Conservation (phyloP, 1,140 invertebrate genomes). For the Bradynema listronoti region DNA sequence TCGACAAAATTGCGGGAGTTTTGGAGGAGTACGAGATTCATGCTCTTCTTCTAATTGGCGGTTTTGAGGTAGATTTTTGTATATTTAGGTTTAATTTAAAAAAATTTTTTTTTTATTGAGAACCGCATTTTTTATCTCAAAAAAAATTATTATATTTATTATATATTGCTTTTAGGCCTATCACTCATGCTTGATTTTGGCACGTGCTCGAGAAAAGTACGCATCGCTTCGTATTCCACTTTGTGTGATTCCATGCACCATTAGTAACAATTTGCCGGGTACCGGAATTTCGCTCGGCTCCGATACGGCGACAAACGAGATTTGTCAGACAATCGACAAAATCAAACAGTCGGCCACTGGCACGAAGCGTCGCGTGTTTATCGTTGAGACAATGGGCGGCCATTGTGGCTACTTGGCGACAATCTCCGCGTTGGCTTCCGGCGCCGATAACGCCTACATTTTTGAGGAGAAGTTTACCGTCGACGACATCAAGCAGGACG, state of each 20-base stretch:
- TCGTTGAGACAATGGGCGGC: constrained; percentile 98
- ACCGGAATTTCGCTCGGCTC: constrained; percentile 95
- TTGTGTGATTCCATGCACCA: constrained; percentile 91
- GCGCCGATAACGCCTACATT: constrained; percentile 97
- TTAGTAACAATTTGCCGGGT: constrained; percentile 73
- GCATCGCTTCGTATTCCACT: constrained; percentile 88
- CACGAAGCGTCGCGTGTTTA: constrained; percentile 67
- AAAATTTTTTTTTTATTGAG: constrained; percentile 2
- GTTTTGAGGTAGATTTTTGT: constrained; percentile 87
- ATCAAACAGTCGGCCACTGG: constrained; percentile 66
- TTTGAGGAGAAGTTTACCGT: constrained; percentile 93
- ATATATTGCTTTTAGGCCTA: constrained; percentile 67
- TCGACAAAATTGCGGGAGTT: constrained; percentile 62
- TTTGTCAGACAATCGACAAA: constrained; percentile 82
- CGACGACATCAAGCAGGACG: constrained; percentile 61
- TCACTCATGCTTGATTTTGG: constrained; percentile 76
- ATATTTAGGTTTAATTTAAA: not conserved
- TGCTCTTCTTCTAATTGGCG: constrained; percentile 86
- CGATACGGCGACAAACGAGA: constrained; percentile 97
- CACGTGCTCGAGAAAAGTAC: constrained; percentile 70
- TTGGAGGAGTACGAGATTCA: constrained; percentile 82
- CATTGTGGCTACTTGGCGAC: constrained; percentile 96
- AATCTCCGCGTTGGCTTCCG: constrained; percentile 83
- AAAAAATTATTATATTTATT: constrained; percentile 1
- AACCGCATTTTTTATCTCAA: constrained; percentile 11